Conservation (phyloP, 2,888 invertebrate species). For the Lutraria lutraria region DNA sequence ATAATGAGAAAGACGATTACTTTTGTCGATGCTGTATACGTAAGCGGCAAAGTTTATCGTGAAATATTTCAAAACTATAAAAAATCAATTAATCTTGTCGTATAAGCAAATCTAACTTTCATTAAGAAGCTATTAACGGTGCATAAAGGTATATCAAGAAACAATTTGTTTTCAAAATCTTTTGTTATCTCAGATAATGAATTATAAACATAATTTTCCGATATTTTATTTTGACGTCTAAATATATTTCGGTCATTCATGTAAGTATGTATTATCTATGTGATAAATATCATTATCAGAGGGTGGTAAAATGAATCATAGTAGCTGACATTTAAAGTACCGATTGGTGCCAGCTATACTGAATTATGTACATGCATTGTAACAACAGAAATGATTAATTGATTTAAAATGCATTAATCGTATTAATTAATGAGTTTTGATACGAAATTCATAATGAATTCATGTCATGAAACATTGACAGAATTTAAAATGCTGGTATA, state of each 20-base stretch:
- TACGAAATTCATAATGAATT: not conserved
- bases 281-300: too few relatives aligned
- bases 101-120: too few relatives aligned
- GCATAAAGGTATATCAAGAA: too few relatives aligned
- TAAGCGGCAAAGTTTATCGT: not conserved
- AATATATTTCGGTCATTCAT: too few relatives aligned
- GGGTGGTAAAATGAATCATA: not conserved
- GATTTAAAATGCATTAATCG: not conserved
- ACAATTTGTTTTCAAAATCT: too few relatives aligned
- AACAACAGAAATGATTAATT: not conserved
- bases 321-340: not conserved
- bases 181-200: too few relatives aligned
- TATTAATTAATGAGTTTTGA: not conserved
- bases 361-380: not conserved
- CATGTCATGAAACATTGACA: not conserved
- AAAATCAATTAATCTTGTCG: too few relatives aligned
- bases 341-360: not conserved
- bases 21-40: not conserved
- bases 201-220: too few relatives aligned
- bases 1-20: not conserved
- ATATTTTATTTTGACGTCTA: too few relatives aligned
- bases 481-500: not conserved
- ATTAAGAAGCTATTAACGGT: too few relatives aligned
- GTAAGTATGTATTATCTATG: too few relatives aligned
- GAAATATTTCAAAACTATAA: too few relatives aligned